These are phyloP conservation scores for Alsophila aescularia DNA, from an alignment of 2,888 invertebrate genomes.

Conservation along the genomic window DNA sequence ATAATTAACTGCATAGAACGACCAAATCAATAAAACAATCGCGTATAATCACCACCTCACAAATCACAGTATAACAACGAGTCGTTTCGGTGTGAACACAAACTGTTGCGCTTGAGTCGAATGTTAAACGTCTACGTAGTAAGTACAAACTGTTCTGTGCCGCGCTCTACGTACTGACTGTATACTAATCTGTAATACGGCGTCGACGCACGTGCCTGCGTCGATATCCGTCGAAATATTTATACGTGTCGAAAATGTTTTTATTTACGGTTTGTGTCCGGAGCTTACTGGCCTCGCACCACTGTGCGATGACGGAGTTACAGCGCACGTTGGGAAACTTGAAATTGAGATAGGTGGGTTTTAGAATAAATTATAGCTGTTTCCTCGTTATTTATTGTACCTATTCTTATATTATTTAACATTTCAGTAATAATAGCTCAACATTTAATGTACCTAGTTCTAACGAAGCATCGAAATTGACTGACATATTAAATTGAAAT, in stretches of 20 bases:
- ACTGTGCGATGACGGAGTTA: constrained; percentile 27
- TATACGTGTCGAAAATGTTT: constrained; percentile 56
- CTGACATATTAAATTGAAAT: too few relatives aligned
- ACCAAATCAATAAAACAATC: constrained; percentile 69
- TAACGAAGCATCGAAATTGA: too few relatives aligned
- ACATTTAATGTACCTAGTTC: too few relatives aligned
- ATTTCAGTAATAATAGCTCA: too few relatives aligned
- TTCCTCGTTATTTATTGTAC: neutral
- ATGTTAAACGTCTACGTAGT: constrained; percentile 59
- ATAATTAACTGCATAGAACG: constrained; percentile 29
- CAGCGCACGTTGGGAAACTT: neutral
- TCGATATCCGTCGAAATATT: constrained; percentile 71
- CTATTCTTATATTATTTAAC: neutral
- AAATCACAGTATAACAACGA: constrained; percentile 38
- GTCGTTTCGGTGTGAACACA: constrained; percentile 67
- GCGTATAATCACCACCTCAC: constrained; percentile 43
- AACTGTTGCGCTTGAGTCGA: constrained; percentile 67
- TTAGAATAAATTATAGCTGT: neutral
- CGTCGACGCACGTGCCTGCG: constrained; percentile 69
- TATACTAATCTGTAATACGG: constrained; percentile 23
- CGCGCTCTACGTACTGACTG: constrained; percentile 18
- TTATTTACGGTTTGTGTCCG: constrained; percentile 63
- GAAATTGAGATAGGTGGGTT: neutral
- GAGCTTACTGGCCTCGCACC: constrained; percentile 17
- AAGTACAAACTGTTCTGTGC: neutral